These are phyloP conservation scores for Villa cingulata DNA, from an alignment of 2,888 invertebrate species.

Conservation along the genomic window DNA sequence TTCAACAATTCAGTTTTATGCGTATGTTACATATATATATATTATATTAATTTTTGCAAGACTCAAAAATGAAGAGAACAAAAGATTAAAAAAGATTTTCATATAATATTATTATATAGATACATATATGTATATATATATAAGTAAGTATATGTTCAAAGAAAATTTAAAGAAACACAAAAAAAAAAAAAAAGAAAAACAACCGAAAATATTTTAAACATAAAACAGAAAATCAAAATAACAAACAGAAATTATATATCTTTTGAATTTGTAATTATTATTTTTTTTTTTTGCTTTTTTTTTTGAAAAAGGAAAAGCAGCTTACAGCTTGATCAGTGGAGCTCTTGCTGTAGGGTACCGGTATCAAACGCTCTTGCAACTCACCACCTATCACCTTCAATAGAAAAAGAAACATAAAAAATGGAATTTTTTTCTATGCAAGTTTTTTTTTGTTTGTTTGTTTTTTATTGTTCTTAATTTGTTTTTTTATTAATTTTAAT, in stretches of 20 bases:
- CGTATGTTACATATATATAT: too few relatives aligned
- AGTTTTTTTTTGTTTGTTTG: neutral
- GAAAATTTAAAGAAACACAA: neutral
- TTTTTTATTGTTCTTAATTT: conserved; percentile 11
- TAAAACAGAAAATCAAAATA: conserved; percentile 32
- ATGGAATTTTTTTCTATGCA: conserved; percentile 16
- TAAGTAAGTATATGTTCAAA: too few relatives aligned
- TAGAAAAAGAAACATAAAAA: conserved; percentile 47
- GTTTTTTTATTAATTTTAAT: conserved; percentile 2
- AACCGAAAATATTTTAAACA: conserved; percentile 25
- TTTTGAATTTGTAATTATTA: too few relatives aligned
- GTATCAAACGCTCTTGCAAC: conserved; percentile 99
- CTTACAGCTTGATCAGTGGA: conserved; percentile 99
- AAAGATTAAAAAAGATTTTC: too few relatives aligned
- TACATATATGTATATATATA: too few relatives aligned
- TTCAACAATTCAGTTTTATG: too few relatives aligned
- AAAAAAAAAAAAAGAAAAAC: conserved; percentile 16
- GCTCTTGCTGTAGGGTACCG: conserved; percentile 99
- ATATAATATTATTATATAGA: too few relatives aligned
- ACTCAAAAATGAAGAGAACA: too few relatives aligned
- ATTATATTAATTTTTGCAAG: too few relatives aligned
- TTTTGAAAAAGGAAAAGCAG: conserved; percentile 44
- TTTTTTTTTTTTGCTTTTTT: neutral
- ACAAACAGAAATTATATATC: too few relatives aligned
- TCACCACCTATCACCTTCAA: conserved; percentile 99